These are phyloP conservation scores for Erebia epiphron DNA, from an alignment of 2,888 invertebrate genomes.

Conservation along the genomic window DNA sequence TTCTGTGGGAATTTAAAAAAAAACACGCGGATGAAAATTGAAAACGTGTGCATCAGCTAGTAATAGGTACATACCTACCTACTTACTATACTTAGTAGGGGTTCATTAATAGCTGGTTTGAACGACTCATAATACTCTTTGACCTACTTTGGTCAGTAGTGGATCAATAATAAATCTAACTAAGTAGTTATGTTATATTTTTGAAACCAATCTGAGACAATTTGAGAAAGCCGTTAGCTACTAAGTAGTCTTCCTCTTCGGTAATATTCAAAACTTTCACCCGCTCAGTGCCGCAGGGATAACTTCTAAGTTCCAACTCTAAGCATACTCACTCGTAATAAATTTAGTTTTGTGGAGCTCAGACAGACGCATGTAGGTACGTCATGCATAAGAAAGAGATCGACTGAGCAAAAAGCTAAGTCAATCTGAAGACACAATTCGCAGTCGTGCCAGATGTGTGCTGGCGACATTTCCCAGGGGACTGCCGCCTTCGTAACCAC, in stretches of 20 bases:
- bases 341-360: too few relatives aligned
- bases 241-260: too few relatives aligned
- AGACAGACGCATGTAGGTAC: background rate
- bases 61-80: background rate
- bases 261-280: background rate
- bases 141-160: background rate
- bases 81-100: background rate
- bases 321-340: too few relatives aligned
- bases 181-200: too few relatives aligned
- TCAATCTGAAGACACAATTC: constrained; percentile 8
- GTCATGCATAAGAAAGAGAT: background rate
- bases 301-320: too few relatives aligned
- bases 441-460: constrained; percentile 9
- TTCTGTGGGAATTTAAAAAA: too few relatives aligned
- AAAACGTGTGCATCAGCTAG: too few relatives aligned
- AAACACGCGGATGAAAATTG: too few relatives aligned
- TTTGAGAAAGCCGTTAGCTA: too few relatives aligned
- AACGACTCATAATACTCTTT: background rate
- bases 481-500: constrained; percentile 3
- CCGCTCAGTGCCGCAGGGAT: background rate
- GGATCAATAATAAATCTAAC: too few relatives aligned
- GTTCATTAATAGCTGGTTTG: background rate
- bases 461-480: constrained; percentile 19
- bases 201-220: too few relatives aligned
- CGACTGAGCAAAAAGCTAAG: background rate